Base-by-base conservation (phyloP, 2,113 vertebrate species). In the Sinocyclocheilus anophthalmus region DNA sequence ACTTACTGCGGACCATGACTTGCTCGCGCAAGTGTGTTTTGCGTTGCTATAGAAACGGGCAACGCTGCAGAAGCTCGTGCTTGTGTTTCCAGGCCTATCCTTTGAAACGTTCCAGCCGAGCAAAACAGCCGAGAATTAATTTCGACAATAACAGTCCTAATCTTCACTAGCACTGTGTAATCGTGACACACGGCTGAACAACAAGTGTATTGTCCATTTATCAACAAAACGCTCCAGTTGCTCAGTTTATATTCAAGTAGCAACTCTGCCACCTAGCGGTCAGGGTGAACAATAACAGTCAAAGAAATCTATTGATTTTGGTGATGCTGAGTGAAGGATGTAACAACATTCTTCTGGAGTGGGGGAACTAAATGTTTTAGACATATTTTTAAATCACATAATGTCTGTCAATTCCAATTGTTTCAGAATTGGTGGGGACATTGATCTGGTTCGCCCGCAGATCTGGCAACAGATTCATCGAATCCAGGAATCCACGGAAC, bases 1-100 rank as follows among this genome's bases (percentile, higher is more conserved):
- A 88, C 88, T 88, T 88, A 88, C 88, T 86, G 67, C 76, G 76
- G 22, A 88, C 88, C 88, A 88, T 88, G 79, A 3, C 61, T 63
- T 48, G 22, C 61, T 48, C 7, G 37, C 10, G 42, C 14, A 18
- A 37, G 85, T 76, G 59, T 72, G 69, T 50, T 48, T 24, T 5
- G 6, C 14, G 88, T 88, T 81, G 53, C 88, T 86, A 86, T 84
- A 33, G 85, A 12, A 76, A 80, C 81, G 22, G 70, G 73, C 2
- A 55, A 55, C 16, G 39, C 37, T 30, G 76, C 7, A 30, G 22
- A 14, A 26, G 3, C n/a, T 26, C 0, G 79, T 18, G 57, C 11
- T 5, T 42, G 10, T 65, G 42, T 76, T 76, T 76, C 4, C n/a
- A 16, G 42, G 8, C 61, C 12, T 63, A 20, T 13, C 3, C 12